phyloP scores from a whole-genome alignment of 2,797 vertebrate genomes.

The Galago senegalensis region DNA sequence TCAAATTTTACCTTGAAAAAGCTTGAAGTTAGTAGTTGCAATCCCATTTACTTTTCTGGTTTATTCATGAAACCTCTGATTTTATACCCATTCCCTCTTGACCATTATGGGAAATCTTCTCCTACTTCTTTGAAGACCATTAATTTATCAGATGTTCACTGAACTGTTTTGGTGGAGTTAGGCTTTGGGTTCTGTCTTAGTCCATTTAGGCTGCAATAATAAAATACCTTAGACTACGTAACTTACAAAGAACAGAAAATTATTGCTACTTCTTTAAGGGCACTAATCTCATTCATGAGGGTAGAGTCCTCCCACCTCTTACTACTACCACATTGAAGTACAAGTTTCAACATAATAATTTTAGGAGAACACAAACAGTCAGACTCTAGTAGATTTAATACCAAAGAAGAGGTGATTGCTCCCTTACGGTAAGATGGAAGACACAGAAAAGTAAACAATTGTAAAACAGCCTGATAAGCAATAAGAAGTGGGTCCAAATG shows the following conservation, averaged over 20 bases:
- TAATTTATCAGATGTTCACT: conserved; percentile 59
- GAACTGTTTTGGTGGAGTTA: conserved; percentile 30
- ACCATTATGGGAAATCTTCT: not conserved
- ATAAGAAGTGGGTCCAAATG: not conserved
- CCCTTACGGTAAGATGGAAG: not conserved
- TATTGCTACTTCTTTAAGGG: not conserved
- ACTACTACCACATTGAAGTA: not conserved
- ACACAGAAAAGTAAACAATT: conserved; percentile 16
- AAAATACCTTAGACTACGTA: not conserved
- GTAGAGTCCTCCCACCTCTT: not conserved
- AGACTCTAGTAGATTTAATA: not conserved
- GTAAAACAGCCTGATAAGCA: not conserved
- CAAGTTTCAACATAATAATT: conserved; percentile 8
- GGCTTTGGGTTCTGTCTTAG: conserved; percentile 34
- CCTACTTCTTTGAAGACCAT: conserved; percentile 5
- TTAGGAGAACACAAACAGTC: not conserved
- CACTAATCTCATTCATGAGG: not conserved
- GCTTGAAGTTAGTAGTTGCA: conserved; percentile 22
- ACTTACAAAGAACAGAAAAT: not conserved
- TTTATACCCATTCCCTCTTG: not conserved
- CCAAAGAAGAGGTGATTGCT: not conserved
- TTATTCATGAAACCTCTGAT: conserved; percentile 56
- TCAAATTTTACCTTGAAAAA: conserved; percentile 43
- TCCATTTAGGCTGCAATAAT: not conserved
- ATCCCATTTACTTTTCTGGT: conserved; percentile 59